A percentile compares a stretch with the other conserved stretches of the same genome.
phyloP scores from a whole-genome alignment of 2,888 invertebrate genomes.

The Drosophila engyochracea region DNA sequence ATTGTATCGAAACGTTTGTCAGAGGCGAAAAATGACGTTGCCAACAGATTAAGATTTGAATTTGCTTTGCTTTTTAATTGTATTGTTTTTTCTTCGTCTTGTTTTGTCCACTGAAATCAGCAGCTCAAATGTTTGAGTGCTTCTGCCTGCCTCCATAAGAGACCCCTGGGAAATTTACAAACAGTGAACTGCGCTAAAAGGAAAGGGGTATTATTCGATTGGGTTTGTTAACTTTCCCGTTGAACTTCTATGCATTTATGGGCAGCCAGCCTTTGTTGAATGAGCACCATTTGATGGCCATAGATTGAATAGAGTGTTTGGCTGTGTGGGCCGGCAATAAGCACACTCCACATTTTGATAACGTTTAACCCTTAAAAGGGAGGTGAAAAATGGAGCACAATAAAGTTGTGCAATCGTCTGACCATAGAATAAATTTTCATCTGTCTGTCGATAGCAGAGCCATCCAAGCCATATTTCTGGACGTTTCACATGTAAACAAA shows the following conservation, averaged over 20 bases:
- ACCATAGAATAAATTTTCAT: not conserved
- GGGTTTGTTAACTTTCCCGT: slow-evolving; percentile 12
- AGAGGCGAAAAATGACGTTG: slow-evolving; percentile 26
- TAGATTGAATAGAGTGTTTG: slow-evolving; percentile 28
- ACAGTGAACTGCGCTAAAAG: slow-evolving; percentile 54
- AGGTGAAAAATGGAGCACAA: not conserved
- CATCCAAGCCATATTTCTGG: not conserved
- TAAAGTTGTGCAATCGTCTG: not conserved
- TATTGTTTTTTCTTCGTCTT: not conserved
- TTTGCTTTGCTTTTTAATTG: slow-evolving; percentile 8
- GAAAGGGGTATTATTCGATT: slow-evolving; percentile 13
- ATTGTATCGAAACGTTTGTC: slow-evolving; percentile 14
- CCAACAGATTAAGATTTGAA: slow-evolving; percentile 30
- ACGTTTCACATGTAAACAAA: not conserved
- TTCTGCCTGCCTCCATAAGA: slow-evolving; percentile 31
- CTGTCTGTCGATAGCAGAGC: not conserved
- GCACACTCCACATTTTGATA: not conserved
- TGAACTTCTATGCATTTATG: slow-evolving; percentile 3
- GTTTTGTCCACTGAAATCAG: slow-evolving; percentile 59
- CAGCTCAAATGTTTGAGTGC: slow-evolving; percentile 67
- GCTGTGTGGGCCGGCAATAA: slow-evolving; percentile 4
- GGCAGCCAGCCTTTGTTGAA: not conserved
- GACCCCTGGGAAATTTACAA: slow-evolving; percentile 74
- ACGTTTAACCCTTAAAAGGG: not conserved
- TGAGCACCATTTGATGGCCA: slow-evolving; percentile 23